Conservation (phyloP, 2,797 vertebrate genomes). For the Masticophis lateralis region DNA sequence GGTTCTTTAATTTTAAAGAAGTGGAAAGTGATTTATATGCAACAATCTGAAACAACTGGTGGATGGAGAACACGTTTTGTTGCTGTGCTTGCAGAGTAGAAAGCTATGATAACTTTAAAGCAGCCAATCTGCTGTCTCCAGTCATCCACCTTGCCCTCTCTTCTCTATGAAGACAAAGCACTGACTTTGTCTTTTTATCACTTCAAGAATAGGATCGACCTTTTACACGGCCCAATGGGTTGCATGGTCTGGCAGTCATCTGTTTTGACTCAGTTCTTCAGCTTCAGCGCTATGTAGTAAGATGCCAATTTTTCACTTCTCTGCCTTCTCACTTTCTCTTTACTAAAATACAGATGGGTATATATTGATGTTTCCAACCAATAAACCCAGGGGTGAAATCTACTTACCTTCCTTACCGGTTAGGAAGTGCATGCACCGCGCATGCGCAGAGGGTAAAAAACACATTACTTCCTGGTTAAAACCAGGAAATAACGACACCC, state of each 20-base stretch:
- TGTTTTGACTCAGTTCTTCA: background rate
- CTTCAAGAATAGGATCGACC: background rate
- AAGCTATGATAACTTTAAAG: slow-evolving; percentile 1
- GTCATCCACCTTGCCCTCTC: background rate
- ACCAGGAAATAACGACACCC: no score
- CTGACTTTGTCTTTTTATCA: slow-evolving; percentile 17
- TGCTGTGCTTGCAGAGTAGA: background rate
- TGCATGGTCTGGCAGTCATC: background rate
- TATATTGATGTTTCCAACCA: background rate
- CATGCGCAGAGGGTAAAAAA: no score
- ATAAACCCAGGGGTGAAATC: background rate
- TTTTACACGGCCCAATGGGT: slow-evolving; percentile 9
- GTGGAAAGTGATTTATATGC: background rate
- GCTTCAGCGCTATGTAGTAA: background rate
- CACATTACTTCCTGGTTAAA: no score
- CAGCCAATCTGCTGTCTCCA: background rate
- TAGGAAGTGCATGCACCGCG: no score
- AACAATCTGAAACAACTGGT: background rate
- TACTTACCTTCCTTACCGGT: no score
- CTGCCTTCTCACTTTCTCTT: slow-evolving; percentile 1
- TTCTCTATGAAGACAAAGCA: background rate
- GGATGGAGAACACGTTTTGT: background rate
- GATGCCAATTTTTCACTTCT: background rate
- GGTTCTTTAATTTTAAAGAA: background rate
- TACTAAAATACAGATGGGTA: background rate